A percentile compares a stretch with the other conserved stretches of the same genome.
Evolutionary conservation across 2,888 invertebrate species (phyloP).

Genomic region (Melanostoma mellinum): DNA sequence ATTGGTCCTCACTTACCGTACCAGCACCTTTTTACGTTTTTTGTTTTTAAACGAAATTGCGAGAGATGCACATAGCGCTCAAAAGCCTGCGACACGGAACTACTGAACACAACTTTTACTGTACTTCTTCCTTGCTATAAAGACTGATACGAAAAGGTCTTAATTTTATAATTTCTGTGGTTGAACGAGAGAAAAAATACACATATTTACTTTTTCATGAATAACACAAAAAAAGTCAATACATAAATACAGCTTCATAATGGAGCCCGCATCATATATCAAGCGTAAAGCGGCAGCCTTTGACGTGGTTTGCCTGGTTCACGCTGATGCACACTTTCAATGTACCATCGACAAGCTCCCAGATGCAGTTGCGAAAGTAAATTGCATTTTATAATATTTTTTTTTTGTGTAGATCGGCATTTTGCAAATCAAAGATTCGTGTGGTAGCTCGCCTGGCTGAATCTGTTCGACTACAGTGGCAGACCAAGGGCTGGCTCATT

Average conservation of each 20-base stretch:
- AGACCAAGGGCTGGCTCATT: conserved; percentile 54
- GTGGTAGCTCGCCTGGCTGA: conserved; percentile 42
- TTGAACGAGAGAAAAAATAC: conserved; percentile 51
- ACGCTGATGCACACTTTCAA: conserved; percentile 72
- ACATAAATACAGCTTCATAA: conserved; percentile 20
- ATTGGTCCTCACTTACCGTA: no score
- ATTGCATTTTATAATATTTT: conserved; percentile 38
- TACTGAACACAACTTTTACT: no score
- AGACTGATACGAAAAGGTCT: conserved; percentile 46
- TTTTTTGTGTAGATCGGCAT: conserved; percentile 43
- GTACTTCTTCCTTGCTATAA: not conserved
- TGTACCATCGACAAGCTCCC: conserved; percentile 69
- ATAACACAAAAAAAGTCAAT: conserved; percentile 25
- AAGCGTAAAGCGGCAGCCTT: conserved; percentile 66
- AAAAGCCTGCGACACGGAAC: no score
- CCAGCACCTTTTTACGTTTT: no score
- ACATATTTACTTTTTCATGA: conserved; percentile 48
- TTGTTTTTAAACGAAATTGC: no score
- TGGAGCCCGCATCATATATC: conserved; percentile 58
- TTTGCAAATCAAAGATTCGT: conserved; percentile 69
- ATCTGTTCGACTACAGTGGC: conserved; percentile 41
- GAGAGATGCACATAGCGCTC: no score
- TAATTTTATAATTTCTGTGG: conserved; percentile 68
- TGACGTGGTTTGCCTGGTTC: conserved; percentile 70
- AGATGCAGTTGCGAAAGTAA: conserved; percentile 70